phyloP scores from a whole-genome alignment of 2,888 invertebrate genomes.

The Macaria liturata region DNA sequence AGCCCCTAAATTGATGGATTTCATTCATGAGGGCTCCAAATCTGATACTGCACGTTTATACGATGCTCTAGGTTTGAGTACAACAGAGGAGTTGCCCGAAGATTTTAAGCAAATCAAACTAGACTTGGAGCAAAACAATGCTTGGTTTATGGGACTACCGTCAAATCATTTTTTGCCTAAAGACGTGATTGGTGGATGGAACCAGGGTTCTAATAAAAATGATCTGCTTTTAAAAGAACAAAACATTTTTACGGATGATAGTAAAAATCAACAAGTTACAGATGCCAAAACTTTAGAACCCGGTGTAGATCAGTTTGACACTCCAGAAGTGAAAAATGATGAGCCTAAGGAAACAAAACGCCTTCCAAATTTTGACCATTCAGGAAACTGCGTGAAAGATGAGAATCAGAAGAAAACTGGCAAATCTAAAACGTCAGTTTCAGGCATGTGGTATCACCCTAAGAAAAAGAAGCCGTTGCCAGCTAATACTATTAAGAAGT shows the following conservation, averaged over 20 bases:
- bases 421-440: conserved; percentile 63
- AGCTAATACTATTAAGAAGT: conserved; percentile 61
- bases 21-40: conserved; percentile 74
- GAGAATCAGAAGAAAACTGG: conserved; percentile 64
- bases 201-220: conserved; percentile 51
- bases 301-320: conserved; percentile 50
- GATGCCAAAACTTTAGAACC: conserved; percentile 49
- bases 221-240: conserved; percentile 49
- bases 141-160: conserved; percentile 53
- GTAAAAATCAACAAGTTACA: conserved; percentile 45
- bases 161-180: conserved; percentile 57
- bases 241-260: conserved; percentile 48
- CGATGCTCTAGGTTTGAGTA: conserved; percentile 69
- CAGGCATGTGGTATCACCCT: conserved; percentile 76
- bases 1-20: conserved; percentile 77
- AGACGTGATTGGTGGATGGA: conserved; percentile 58
- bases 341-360: conserved; percentile 58
- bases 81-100: conserved; percentile 58
- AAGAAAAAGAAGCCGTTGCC: conserved; percentile 76
- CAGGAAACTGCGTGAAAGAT: conserved; percentile 67
- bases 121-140: conserved; percentile 49
- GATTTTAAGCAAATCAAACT: conserved; percentile 63
- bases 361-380: conserved; percentile 69
- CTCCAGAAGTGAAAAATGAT: conserved; percentile 49
- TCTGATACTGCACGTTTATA: conserved; percentile 76